Percentiles rank a stretch among this genome's conserved stretches.
Evolutionary conservation across 2,113 vertebrate genomes (phyloP).

Genomic region (Megalops atlanticus): DNA sequence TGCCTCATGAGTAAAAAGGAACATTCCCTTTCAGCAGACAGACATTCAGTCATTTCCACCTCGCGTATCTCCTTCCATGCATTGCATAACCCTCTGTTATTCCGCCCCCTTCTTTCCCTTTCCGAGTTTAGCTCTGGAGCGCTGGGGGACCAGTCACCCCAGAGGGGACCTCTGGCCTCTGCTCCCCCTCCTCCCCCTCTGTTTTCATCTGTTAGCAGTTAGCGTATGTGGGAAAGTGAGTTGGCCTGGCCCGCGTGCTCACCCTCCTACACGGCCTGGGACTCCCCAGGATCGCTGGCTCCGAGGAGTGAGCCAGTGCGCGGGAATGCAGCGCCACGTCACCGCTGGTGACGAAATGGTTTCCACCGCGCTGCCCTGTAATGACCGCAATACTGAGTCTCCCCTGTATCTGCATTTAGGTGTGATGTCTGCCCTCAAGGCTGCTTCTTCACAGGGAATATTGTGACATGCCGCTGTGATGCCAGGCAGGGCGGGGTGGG

Average conservation of each 20-base stretch:
- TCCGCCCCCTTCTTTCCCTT: not conserved
- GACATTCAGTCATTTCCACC: not conserved
- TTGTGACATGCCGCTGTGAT: no score
- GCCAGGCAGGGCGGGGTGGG: not conserved
- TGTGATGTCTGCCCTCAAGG: not conserved
- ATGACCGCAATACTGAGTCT: not conserved
- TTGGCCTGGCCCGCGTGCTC: not conserved
- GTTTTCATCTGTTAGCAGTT: not conserved
- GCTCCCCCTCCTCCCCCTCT: not conserved
- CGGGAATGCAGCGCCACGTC: not conserved
- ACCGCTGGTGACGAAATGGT: not conserved
- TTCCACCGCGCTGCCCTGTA: not conserved
- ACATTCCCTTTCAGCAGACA: no score
- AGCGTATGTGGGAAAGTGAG: not conserved
- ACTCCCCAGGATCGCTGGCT: not conserved
- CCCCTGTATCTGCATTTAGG: not conserved
- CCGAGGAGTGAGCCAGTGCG: not conserved
- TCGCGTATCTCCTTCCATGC: not conserved
- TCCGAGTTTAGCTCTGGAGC: not conserved
- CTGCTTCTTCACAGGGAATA: not conserved
- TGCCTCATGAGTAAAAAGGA: not conserved
- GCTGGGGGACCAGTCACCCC: not conserved
- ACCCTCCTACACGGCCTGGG: no score
- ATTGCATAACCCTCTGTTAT: not conserved
- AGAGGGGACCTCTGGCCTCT: not conserved